Evolutionary conservation across 2,888 invertebrate genomes (phyloP).

Genomic region (Ennomos quercinarius): DNA sequence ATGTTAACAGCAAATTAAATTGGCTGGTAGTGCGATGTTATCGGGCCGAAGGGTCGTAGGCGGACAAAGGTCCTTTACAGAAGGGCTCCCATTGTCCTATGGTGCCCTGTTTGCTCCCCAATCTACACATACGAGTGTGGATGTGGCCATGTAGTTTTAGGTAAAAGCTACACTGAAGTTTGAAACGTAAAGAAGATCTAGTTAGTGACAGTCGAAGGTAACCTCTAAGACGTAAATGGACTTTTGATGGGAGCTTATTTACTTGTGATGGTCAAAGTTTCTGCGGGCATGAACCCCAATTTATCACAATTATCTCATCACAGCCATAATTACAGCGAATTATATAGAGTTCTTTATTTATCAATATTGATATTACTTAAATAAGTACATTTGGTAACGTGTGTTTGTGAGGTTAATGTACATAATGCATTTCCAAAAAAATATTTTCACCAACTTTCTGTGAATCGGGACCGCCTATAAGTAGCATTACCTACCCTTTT

Average conservation of each 20-base stretch:
- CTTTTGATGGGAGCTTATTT: slow-evolving; percentile 7
- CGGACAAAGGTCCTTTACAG: slow-evolving; percentile 48
- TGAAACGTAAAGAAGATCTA: slow-evolving; percentile 10
- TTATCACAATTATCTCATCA: too few species aligned
- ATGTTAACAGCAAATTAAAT: slow-evolving; percentile 52
- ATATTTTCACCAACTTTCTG: too few species aligned
- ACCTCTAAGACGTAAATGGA: slow-evolving; percentile 14
- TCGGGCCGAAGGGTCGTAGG: slow-evolving; percentile 47
- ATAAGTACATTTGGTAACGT: too few species aligned
- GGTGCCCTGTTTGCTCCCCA: slow-evolving; percentile 37
- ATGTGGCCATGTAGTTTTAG: slow-evolving; percentile 18
- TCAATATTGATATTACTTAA: too few species aligned
- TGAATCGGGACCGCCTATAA: too few species aligned
- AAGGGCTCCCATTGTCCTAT: slow-evolving; percentile 51
- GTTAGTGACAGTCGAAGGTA: not conserved
- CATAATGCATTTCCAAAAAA: too few species aligned
- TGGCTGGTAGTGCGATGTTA: slow-evolving; percentile 49
- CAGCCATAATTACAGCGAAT: too few species aligned
- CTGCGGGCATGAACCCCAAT: too few species aligned
- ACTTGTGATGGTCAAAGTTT: too few species aligned
- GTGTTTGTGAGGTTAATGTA: too few species aligned
- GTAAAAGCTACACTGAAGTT: slow-evolving; percentile 27
- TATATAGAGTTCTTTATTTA: too few species aligned
- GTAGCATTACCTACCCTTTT: too few species aligned
- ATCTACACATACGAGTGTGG: slow-evolving; percentile 37